Conservation (phyloP, 2,113 vertebrate species). For the Solea solea region DNA sequence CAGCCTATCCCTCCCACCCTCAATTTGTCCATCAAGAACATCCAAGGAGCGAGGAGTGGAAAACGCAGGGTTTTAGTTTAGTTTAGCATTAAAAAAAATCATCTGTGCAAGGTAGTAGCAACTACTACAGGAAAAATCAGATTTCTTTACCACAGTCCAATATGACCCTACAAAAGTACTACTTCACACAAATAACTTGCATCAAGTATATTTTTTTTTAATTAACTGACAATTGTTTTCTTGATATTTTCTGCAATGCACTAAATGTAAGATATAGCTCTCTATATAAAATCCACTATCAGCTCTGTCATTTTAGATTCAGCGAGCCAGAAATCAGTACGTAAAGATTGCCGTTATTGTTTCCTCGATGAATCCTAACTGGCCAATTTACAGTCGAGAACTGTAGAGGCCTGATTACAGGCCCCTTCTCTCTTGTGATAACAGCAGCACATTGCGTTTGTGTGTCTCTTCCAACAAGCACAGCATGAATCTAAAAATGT, state of each 20-base stretch:
- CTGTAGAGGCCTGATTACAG: slow-evolving; percentile 10
- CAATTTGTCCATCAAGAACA: neutral
- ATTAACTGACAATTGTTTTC: no score
- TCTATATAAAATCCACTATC: neutral
- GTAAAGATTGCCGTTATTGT: neutral
- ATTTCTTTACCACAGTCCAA: neutral
- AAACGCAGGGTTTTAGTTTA: no score
- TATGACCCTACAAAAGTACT: neutral
- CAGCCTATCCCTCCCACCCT: no score
- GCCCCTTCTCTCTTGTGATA: slow-evolving; percentile 7
- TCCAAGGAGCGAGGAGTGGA: neutral
- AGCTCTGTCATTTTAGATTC: neutral
- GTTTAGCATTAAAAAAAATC: no score
- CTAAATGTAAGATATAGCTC: neutral
- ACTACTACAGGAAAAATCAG: neutral
- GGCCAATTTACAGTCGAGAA: slow-evolving; percentile 9
- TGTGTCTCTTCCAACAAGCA: slow-evolving; percentile 6
- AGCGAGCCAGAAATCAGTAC: neutral
- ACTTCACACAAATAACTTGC: neutral
- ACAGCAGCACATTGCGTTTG: slow-evolving; percentile 17
- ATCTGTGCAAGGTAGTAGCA: no score
- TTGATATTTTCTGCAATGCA: no score
- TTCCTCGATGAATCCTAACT: neutral
- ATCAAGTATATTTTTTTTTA: no score
- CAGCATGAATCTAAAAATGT: slow-evolving; percentile 25